Conservation (phyloP, 2,113 vertebrate genomes). For the Neolamprologus longior region DNA sequence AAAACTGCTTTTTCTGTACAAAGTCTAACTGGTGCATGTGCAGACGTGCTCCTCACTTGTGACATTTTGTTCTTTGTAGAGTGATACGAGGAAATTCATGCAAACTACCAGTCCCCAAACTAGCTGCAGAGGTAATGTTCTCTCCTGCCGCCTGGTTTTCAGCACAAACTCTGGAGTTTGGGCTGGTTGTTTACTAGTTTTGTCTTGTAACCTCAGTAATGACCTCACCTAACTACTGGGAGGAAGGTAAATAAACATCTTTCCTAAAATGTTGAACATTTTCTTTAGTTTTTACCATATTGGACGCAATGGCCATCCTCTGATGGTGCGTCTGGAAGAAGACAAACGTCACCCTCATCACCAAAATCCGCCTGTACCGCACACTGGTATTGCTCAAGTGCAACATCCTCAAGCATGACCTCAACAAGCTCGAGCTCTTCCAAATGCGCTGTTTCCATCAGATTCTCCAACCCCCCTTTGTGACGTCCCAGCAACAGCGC, state of each 20-base stretch:
- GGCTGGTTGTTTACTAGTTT: neutral
- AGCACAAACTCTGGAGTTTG: neutral
- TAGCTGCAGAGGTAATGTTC: neutral
- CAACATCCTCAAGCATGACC: neutral
- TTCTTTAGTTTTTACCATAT: neutral
- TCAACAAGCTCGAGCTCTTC: neutral
- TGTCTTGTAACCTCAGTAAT: neutral
- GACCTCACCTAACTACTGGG: neutral
- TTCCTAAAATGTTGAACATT: neutral
- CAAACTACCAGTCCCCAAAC: neutral
- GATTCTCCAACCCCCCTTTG: neutral
- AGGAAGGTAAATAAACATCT: neutral
- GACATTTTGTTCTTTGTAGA: neutral
- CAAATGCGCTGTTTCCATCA: neutral
- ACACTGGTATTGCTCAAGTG: neutral
- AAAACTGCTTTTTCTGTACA: constrained; percentile 1
- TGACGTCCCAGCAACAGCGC: accelerated
- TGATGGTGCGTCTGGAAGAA: neutral
- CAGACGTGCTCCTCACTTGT: neutral
- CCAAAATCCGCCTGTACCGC: neutral
- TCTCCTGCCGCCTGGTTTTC: neutral
- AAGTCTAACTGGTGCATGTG: neutral
- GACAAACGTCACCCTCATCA: neutral
- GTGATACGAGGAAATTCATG: neutral
- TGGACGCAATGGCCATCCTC: accelerated